Evolutionary conservation across 2,797 vertebrate genomes (phyloP).

Genomic region (Smutsia temminckii): DNA sequence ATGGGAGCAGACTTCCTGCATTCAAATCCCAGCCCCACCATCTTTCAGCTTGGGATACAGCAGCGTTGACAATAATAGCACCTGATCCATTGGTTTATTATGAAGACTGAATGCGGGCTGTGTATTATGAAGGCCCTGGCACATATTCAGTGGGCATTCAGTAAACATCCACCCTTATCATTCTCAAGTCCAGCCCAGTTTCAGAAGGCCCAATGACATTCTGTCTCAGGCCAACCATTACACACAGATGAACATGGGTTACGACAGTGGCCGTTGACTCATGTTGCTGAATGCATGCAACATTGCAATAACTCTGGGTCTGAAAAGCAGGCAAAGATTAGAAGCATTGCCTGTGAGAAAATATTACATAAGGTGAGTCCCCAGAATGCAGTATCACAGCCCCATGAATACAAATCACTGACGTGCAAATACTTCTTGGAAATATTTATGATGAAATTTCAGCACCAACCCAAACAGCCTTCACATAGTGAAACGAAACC

Average conservation of each 20-base stretch:
- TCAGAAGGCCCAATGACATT: background rate
- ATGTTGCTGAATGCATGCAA: fast-evolving
- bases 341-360: background rate
- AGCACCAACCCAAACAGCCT: slow-evolving; percentile 84
- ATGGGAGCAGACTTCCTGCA: background rate
- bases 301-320: background rate
- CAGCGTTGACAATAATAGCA: background rate
- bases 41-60: background rate
- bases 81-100: background rate
- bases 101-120: background rate
- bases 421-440: slow-evolving; percentile 76
- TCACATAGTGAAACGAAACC: slow-evolving; percentile 81
- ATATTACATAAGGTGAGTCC: slow-evolving; percentile 43
- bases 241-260: background rate
- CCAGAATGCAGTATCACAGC: slow-evolving; percentile 17
- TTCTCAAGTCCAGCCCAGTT: background rate
- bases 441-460: slow-evolving; percentile 83
- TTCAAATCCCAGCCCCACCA: background rate
- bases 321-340: background rate
- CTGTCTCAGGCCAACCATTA: background rate
- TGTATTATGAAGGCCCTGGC: background rate
- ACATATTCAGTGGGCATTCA: background rate
- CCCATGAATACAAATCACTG: slow-evolving; percentile 71
- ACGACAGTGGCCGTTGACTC: background rate
- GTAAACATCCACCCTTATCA: background rate